These are phyloP conservation scores for Oreortyx pictus DNA, from an alignment of 2,797 vertebrate genomes.

Conservation along the genomic window DNA sequence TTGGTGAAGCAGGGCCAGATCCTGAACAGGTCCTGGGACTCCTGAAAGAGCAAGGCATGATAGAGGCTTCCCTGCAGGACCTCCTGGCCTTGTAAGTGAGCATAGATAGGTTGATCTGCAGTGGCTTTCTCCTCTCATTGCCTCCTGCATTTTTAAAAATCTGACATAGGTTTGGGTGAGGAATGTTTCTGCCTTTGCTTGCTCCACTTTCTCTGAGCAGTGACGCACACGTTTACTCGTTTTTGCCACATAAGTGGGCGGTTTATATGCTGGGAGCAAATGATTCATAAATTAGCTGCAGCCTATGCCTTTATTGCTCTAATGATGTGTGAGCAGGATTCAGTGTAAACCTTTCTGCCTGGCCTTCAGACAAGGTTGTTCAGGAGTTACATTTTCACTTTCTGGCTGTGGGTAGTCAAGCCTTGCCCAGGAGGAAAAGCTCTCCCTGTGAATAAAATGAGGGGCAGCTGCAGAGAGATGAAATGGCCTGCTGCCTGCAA, in stretches of 20 bases:
- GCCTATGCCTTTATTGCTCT: background rate
- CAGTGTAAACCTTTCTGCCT: background rate
- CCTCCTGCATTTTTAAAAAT: background rate
- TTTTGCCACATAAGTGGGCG: background rate
- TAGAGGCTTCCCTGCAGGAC: background rate
- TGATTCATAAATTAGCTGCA: constrained; percentile 48
- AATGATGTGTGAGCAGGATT: background rate
- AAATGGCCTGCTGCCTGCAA: background rate
- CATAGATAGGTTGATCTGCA: fast-evolving
- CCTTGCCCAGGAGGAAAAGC: background rate
- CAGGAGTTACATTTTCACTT: background rate
- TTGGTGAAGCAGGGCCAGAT: background rate
- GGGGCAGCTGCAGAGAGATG: background rate
- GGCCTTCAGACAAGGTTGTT: fast-evolving
- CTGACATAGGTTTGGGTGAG: background rate
- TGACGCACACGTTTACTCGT: background rate
- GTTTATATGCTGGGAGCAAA: constrained; percentile 42
- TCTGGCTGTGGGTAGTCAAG: background rate
- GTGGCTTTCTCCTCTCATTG: background rate
- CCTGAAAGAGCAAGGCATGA: fast-evolving
- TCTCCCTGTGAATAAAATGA: background rate
- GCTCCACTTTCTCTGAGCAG: background rate
- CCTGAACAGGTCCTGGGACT: fast-evolving
- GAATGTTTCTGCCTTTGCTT: background rate
- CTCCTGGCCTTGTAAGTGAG: fast-evolving